Evolutionary conservation across 1,140 invertebrate genomes (phyloP), one percentile per base, ranked within the genome.

Genomic region (Liolophura sinensis): DNA sequence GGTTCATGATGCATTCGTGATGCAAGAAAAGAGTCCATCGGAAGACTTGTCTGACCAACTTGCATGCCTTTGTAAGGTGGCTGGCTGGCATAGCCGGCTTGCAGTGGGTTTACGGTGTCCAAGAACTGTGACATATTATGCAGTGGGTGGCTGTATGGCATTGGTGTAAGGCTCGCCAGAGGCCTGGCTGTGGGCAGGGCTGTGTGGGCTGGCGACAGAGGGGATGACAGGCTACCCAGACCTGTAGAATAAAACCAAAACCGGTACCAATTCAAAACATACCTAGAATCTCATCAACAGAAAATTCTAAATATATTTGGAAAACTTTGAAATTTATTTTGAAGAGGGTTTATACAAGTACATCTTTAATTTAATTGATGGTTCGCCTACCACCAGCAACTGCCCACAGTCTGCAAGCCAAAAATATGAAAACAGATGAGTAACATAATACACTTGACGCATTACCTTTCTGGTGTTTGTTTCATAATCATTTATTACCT

Each of bases 71-170:
- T 78, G 62, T 78, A 76, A 16, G 69, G 56, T 15, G 73, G 61
- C 60, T 73, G 72, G 59, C 65, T 63, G 20, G 68, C 55, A 47
- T 70, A 67, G 18, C 58, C 40, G n/a, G 67, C 59, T 24, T 67
- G 57, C 47, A 70, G 71, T 60, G 65, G 61, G 65, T 65, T 62
- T 69, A 73, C 73, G 20, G 64, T 73, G 62, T 70, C 75, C 24
- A 72, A 68, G 54, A 76, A 65, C 65, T 70, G 71, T 15, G 68
- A 54, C 59, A 73, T 65, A 63, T 47, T 69, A 56, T 67, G 75
- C 62, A 76, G 46, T 0, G 65, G 66, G 58, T 75, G 70, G 20
- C 68, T 69, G 66, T 79, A 77, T 51, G 71, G 71, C 40, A 75
- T 67, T 18, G 60, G 25, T 7, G 76, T 70, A 24, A 79, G 51